Conservation (phyloP, 2,888 invertebrate genomes). For the Ashinkailepas kermadecensis region DNA sequence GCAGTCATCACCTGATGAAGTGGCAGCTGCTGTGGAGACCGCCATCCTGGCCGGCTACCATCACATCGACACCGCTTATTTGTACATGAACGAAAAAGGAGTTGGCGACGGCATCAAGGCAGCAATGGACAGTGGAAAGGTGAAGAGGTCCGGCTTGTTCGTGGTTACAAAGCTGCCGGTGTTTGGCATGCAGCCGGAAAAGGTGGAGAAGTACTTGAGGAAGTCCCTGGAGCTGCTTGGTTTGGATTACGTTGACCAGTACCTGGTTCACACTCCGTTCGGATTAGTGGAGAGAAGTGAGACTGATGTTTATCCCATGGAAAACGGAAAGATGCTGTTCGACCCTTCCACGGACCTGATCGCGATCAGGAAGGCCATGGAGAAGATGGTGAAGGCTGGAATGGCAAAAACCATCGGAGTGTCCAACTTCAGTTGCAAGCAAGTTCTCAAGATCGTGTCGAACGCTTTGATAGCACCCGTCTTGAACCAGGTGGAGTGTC, state of each 20-base stretch:
- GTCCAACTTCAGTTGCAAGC: too few species aligned
- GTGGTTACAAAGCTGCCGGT: constrained; percentile 31
- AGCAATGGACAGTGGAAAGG: not conserved
- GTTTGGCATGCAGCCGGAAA: constrained; percentile 49
- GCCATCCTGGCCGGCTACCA: constrained; percentile 28
- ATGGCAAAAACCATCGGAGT: constrained; percentile 69
- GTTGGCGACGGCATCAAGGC: constrained; percentile 22
- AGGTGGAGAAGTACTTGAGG: constrained; percentile 59
- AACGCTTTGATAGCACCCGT: too few species aligned
- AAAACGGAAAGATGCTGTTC: constrained; percentile 49
- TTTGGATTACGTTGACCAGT: constrained; percentile 72
- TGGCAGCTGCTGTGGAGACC: constrained; percentile 15
- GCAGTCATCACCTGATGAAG: constrained; percentile 19
- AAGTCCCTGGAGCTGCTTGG: constrained; percentile 60
- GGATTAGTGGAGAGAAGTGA: constrained; percentile 52
- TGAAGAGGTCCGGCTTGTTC: not conserved
- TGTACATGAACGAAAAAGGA: too few species aligned
- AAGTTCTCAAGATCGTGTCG: too few species aligned
- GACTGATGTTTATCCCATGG: constrained; percentile 56
- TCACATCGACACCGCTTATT: constrained; percentile 29
- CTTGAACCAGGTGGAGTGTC: too few species aligned
- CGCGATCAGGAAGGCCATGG: constrained; percentile 64
- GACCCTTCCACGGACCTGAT: constrained; percentile 60
- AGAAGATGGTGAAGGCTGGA: constrained; percentile 59
- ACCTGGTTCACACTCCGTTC: too few species aligned